Conservation (phyloP, 2,113 vertebrate species). For the Ammospiza caudacuta region DNA sequence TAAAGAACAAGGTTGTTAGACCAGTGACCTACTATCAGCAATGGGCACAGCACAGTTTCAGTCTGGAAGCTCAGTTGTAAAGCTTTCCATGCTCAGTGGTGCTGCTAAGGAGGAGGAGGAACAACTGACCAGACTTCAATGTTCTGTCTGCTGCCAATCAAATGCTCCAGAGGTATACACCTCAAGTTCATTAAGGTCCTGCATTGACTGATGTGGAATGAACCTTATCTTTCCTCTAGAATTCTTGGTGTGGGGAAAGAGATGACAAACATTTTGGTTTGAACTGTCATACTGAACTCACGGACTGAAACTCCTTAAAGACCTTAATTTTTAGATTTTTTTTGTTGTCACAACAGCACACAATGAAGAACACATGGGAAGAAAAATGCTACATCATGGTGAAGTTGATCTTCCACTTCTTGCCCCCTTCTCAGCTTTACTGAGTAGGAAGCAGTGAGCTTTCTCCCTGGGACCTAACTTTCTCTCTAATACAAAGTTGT, state of each 20-base stretch:
- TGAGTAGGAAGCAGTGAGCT: neutral
- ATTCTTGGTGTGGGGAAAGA: neutral
- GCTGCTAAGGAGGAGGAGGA: neutral
- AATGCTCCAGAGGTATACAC: neutral
- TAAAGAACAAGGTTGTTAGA: neutral
- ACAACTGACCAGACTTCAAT: neutral
- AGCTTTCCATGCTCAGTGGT: neutral
- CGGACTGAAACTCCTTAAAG: neutral
- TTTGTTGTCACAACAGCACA: neutral
- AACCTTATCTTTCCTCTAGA: neutral
- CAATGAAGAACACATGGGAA: neutral
- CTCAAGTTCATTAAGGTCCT: neutral
- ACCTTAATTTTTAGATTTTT: neutral
- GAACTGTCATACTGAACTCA: neutral
- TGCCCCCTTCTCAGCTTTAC: neutral
- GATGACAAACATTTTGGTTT: neutral
- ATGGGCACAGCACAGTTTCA: neutral
- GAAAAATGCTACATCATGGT: fast-evolving
- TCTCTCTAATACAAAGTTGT: neutral
- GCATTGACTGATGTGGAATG: fast-evolving
- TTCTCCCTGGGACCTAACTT: neutral
- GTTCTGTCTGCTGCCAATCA: neutral
- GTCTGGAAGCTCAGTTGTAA: neutral
- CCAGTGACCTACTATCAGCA: neutral
- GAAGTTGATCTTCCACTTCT: neutral